Evolutionary conservation across 1,140 invertebrate species (phyloP).

Genomic region (Drosophila athabasca): DNA sequence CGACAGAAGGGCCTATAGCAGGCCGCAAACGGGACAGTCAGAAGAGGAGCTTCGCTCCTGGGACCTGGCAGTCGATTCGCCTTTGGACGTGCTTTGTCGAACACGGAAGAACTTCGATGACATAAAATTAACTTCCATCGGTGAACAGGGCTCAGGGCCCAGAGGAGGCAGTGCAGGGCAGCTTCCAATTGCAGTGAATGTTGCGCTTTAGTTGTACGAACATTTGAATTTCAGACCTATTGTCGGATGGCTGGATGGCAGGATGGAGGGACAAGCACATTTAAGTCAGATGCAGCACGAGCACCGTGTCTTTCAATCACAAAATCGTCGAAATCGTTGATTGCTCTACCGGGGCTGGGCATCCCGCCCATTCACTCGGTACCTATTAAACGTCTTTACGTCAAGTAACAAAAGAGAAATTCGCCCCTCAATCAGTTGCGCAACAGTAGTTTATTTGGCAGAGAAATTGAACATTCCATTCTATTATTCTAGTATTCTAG

Average conservation of each 20-base stretch:
- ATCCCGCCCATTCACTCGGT: slow-evolving; percentile 6
- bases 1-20: neutral
- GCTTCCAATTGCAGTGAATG: slow-evolving; percentile 38
- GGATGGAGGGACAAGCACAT: slow-evolving; percentile 12
- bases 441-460: neutral
- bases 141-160: no score
- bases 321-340: slow-evolving; percentile 45
- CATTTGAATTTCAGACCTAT: slow-evolving; percentile 42
- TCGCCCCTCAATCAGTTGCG: neutral
- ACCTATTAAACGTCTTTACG: neutral
- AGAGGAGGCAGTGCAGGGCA: neutral
- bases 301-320: slow-evolving; percentile 56
- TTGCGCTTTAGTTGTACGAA: slow-evolving; percentile 18
- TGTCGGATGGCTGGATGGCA: slow-evolving; percentile 8
- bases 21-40: slow-evolving; percentile 15
- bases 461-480: no score
- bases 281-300: slow-evolving; percentile 21
- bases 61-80: slow-evolving; percentile 23
- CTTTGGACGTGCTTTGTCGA: slow-evolving; percentile 51
- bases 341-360: slow-evolving; percentile 33
- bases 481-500: no score
- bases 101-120: slow-evolving; percentile 45
- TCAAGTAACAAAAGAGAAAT: slow-evolving; percentile 8
- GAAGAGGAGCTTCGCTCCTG: slow-evolving; percentile 5
- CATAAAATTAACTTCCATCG: slow-evolving; percentile 59